Conservation (phyloP, 2,797 vertebrate genomes). For the Garrulus glandarius region DNA sequence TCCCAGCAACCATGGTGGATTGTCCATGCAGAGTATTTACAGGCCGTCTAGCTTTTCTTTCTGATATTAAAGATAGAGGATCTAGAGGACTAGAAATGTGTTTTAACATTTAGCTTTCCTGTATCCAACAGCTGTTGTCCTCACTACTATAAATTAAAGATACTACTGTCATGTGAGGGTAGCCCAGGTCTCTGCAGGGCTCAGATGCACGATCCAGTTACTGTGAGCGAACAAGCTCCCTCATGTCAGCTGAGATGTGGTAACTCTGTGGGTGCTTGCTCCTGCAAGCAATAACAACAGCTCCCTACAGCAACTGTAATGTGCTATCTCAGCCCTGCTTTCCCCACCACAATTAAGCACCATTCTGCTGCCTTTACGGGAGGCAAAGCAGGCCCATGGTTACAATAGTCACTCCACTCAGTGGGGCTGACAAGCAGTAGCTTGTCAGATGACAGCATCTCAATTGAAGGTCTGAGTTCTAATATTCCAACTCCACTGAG, state of each 20-base stretch:
- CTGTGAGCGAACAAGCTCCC: not conserved
- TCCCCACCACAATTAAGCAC: not conserved
- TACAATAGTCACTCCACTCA: not conserved
- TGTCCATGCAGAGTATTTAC: not conserved
- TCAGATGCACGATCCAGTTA: not conserved
- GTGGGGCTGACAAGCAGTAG: not conserved
- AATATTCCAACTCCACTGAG: not conserved
- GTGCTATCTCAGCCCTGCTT: not conserved
- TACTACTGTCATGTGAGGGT: not conserved
- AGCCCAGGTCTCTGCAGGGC: not conserved
- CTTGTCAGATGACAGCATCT: not conserved
- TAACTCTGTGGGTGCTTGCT: not conserved
- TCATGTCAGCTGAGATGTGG: not conserved
- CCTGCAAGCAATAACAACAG: slow-evolving; percentile 1
- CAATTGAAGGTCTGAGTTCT: not conserved
- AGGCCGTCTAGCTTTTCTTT: not conserved
- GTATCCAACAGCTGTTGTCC: not conserved
- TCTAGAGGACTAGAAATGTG: not conserved
- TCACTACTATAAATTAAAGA: not conserved
- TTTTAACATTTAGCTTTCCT: not conserved
- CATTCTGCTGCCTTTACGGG: not conserved
- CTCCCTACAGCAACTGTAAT: not conserved
- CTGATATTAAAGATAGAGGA: not conserved
- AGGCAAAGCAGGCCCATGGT: fast-evolving
- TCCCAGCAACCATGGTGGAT: not conserved